These are phyloP conservation scores for Lepidostoma basale DNA, from an alignment of 1,140 invertebrate genomes.

Conservation along the genomic window DNA sequence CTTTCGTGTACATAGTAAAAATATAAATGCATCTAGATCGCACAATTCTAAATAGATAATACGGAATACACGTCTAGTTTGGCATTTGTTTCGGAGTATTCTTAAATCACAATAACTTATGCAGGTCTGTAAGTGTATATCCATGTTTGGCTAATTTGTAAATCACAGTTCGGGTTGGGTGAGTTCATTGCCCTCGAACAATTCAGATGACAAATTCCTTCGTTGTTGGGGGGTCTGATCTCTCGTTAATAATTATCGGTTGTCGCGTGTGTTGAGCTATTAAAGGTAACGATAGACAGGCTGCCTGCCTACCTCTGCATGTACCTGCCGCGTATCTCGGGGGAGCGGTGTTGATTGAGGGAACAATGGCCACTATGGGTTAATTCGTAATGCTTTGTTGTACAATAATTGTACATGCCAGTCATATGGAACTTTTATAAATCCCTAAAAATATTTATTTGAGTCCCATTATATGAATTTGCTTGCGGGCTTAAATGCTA, in stretches of 20 bases:
- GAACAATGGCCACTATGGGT: neutral
- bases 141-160: conserved; percentile 14
- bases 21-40: too few species aligned
- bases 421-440: too few species aligned
- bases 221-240: neutral
- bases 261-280: conserved; percentile 12
- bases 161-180: neutral
- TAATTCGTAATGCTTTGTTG: neutral
- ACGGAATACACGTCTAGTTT: too few species aligned
- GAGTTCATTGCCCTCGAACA: neutral
- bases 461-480: too few species aligned
- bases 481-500: too few species aligned
- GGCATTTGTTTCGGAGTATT: too few species aligned
- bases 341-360: conserved; percentile 12
- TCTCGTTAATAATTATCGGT: conserved; percentile 23
- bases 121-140: neutral
- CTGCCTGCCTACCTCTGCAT: too few species aligned
- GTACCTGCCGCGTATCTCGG: too few species aligned
- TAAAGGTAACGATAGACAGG: conserved; percentile 10
- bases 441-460: too few species aligned
- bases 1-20: too few species aligned
- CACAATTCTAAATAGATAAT: too few species aligned
- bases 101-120: conserved; percentile 1
- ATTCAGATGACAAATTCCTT: conserved; percentile 1
- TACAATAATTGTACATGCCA: too few species aligned